Percentiles rank a stretch among this genome's conserved stretches.
phyloP scores from a whole-genome alignment of 30 jellyfish, hydroid and myxozoan genomes.

The Rhopilema esculentum region DNA sequence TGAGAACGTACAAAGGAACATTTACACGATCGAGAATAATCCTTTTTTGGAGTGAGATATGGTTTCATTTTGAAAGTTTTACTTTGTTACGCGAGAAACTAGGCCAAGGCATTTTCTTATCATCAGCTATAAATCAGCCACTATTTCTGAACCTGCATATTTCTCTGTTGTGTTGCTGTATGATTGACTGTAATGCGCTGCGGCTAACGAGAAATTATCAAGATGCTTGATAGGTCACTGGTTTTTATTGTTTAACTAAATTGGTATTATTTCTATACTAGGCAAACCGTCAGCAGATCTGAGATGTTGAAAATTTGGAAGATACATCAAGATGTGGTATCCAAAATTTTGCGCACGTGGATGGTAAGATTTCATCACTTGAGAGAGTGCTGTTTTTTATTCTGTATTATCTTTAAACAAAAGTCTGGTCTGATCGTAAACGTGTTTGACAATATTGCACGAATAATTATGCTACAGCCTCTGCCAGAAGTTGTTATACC shows the following conservation, averaged over 20 bases:
- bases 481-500: too few relatives aligned
- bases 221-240: neutral
- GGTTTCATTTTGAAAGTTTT: neutral
- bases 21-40: conserved; percentile 20
- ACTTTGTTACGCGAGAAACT: neutral
- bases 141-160: too few relatives aligned
- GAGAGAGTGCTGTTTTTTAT: neutral
- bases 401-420: neutral
- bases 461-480: too few relatives aligned
- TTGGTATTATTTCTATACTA: neutral
- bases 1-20: neutral
- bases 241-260: neutral
- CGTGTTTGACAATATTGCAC: too few relatives aligned
- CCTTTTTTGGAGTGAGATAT: conserved; percentile 55
- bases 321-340: neutral
- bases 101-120: neutral
- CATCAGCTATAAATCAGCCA: too few relatives aligned
- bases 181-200: too few relatives aligned
- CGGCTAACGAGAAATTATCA: too few relatives aligned
- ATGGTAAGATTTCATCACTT: conserved; percentile 45
- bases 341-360: conserved; percentile 13
- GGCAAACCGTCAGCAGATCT: conserved; percentile 26
- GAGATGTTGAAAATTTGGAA: conserved; percentile 28
- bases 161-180: too few relatives aligned
- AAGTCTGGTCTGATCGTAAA: too few relatives aligned